Percentiles rank a stretch among this genome's conserved stretches.
Conservation (phyloP, 2,797 vertebrate genomes). For the Tokudaia tokunoshimensis region DNA sequence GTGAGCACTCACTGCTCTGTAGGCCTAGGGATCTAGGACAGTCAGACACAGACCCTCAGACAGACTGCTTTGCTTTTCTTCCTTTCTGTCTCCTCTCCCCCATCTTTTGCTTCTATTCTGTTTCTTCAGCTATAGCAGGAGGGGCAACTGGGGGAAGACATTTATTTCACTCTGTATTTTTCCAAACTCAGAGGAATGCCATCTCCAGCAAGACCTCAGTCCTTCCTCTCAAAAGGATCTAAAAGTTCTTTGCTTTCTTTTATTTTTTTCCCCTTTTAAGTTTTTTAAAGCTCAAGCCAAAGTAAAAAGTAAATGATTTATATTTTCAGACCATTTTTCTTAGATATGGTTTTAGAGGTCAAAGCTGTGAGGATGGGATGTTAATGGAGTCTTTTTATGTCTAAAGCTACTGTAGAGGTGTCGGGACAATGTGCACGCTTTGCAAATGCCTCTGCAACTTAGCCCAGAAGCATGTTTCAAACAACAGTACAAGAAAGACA, state of each 20-base stretch:
- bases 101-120: not conserved
- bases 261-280: not conserved
- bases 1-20: fast-evolving
- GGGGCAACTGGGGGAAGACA: not conserved
- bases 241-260: not conserved
- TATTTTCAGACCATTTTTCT: conserved; percentile 53
- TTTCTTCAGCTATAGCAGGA: not conserved
- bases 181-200: not conserved
- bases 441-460: conserved; percentile 44
- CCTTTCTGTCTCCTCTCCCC: not conserved
- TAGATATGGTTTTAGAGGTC: conserved; percentile 35
- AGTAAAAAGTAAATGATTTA: conserved; percentile 41
- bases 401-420: conserved; percentile 5
- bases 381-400: conserved; percentile 60
- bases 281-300: conserved; percentile 55
- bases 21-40: not conserved
- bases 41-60: not conserved
- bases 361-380: conserved; percentile 17
- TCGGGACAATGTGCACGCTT: not conserved
- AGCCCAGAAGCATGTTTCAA: conserved; percentile 53
- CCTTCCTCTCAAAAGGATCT: not conserved
- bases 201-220: not conserved
- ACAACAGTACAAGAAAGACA: conserved; percentile 18
- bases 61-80: not conserved
- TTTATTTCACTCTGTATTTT: conserved; percentile 17